A percentile compares a stretch with the other conserved stretches of the same genome.
phyloP scores from a whole-genome alignment of 2,888 invertebrate species.

The Galerucella calmariensis region DNA sequence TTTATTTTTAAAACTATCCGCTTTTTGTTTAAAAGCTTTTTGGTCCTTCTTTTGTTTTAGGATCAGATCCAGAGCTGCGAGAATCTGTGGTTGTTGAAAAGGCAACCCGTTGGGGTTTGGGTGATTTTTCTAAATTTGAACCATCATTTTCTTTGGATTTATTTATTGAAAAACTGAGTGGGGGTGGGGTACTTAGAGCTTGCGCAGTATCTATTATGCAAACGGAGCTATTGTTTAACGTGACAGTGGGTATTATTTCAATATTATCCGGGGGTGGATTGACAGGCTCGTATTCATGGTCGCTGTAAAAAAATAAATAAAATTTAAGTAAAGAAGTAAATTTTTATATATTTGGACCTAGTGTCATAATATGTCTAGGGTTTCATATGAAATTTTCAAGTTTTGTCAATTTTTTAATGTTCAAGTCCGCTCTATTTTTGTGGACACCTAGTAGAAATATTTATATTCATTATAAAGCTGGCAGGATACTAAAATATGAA shows the following conservation, averaged over 20 bases:
- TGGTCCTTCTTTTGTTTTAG: constrained; percentile 39
- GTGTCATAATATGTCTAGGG: no score
- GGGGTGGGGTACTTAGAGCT: constrained; percentile 20
- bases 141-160: not conserved
- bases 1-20: constrained; percentile 73
- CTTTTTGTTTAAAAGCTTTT: constrained; percentile 54
- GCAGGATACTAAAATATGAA: no score
- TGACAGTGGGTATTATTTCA: constrained; percentile 28
- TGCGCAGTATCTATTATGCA: constrained; percentile 72
- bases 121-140: constrained; percentile 7
- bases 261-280: constrained; percentile 73
- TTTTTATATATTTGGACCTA: not conserved
- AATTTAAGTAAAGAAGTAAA: not conserved
- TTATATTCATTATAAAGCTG: no score
- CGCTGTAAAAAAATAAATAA: constrained; percentile 71
- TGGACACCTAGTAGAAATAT: no score
- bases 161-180: not conserved
- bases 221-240: constrained; percentile 37
- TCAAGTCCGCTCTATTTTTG: no score
- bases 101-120: constrained; percentile 11
- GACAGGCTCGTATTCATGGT: constrained; percentile 93
- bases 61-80: constrained; percentile 28
- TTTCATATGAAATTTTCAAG: no score
- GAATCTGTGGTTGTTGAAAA: constrained; percentile 31
- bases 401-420: no score